Percentiles rank a stretch among this genome's conserved stretches.
These are phyloP conservation scores for Odontophorus gujanensis DNA, from an alignment of 2,113 vertebrate species.

Conservation along the genomic window DNA sequence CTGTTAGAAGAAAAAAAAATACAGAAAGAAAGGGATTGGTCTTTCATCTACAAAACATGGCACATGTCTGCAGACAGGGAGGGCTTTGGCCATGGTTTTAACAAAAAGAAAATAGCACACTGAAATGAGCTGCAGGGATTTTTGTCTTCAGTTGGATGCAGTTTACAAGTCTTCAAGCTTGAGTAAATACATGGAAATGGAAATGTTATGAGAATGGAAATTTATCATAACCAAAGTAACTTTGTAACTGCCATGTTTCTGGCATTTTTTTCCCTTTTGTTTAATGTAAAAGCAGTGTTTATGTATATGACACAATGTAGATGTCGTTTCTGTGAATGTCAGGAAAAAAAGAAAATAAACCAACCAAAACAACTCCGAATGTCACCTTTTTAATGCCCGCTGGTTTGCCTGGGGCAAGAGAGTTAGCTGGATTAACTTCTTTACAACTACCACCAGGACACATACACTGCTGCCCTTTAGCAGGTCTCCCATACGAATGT, in stretches of 20 bases:
- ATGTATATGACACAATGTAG: constrained; percentile 71
- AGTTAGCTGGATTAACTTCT: constrained; percentile 14
- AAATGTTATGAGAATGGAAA: constrained; percentile 65
- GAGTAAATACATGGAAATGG: constrained; percentile 67
- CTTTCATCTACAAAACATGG: constrained; percentile 7
- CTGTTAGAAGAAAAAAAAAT: constrained; percentile 74
- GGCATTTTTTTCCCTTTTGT: not conserved
- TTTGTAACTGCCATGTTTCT: constrained; percentile 27
- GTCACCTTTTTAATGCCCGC: not conserved
- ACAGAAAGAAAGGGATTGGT: not conserved
- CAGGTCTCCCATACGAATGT: not conserved
- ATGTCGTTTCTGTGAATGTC: constrained; percentile 68
- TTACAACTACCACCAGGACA: not conserved
- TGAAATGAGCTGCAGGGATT: not conserved
- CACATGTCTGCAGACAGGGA: constrained; percentile 20
- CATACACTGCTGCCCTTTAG: constrained; percentile 10
- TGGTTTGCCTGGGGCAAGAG: constrained; percentile 17
- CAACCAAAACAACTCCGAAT: not conserved
- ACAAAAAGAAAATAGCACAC: not conserved
- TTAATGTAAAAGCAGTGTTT: constrained; percentile 48
- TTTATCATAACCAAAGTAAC: constrained; percentile 58
- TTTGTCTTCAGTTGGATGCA: constrained; percentile 57
- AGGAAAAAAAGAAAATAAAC: constrained; percentile 15
- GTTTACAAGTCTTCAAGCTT: constrained; percentile 65
- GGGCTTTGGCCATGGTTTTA: constrained; percentile 27